Percentiles rank a stretch among this genome's conserved stretches.
phyloP scores from a whole-genome alignment of 2,113 vertebrate genomes.

The Chrysochloris asiatica region DNA sequence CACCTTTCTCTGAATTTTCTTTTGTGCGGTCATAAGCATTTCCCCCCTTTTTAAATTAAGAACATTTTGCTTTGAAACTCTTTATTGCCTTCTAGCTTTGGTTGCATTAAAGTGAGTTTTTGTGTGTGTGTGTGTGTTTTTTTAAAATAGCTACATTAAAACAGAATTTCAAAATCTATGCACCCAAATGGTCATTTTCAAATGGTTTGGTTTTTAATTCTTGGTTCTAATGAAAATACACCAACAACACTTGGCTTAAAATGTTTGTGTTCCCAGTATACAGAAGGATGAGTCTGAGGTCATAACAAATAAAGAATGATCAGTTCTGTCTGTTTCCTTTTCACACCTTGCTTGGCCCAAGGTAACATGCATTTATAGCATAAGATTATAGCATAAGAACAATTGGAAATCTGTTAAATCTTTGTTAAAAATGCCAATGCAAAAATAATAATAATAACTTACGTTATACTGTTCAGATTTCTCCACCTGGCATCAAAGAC shows the following conservation, averaged over 20 bases:
- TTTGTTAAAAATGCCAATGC: conserved; percentile 28
- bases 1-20: neutral
- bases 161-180: neutral
- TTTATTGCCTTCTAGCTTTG: neutral
- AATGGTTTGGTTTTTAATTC: neutral
- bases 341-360: neutral
- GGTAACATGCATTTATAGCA: no score
- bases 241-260: neutral
- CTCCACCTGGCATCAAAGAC: neutral
- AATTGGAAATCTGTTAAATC: neutral
- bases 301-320: neutral
- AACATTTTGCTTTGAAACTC: conserved; percentile 29
- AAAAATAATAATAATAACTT: neutral
- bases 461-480: neutral
- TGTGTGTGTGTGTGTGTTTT: no score
- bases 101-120: neutral
- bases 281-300: neutral
- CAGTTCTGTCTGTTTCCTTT: neutral
- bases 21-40: neutral
- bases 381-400: neutral
- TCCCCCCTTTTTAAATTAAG: neutral
- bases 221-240: neutral
- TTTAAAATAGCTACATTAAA: no score
- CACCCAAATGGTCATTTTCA: neutral
- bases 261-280: neutral